Conservation (phyloP, 2,113 vertebrate genomes). For the Crotophaga sulcirostris region DNA sequence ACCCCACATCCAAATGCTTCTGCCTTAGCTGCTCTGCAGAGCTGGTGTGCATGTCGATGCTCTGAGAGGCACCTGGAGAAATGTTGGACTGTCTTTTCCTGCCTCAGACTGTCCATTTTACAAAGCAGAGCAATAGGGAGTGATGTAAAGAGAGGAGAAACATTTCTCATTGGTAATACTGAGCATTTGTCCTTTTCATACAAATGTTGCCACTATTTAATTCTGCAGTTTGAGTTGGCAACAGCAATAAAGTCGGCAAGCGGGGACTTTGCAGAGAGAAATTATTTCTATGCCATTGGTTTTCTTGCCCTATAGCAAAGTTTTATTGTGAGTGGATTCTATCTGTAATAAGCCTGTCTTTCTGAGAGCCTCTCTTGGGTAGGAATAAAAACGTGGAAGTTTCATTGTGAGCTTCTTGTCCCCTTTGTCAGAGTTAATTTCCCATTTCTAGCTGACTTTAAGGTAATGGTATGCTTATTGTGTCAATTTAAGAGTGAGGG, state of each 20-base stretch:
- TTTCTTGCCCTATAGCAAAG: constrained; percentile 51
- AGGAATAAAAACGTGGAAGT: background rate
- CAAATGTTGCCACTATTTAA: background rate
- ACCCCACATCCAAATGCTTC: background rate
- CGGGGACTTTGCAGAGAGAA: constrained; percentile 11
- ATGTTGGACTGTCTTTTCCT: background rate
- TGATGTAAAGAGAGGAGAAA: background rate
- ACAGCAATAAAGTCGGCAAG: constrained; percentile 19
- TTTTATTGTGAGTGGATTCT: background rate
- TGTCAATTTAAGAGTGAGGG: background rate
- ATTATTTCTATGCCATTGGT: background rate
- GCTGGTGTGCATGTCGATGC: background rate
- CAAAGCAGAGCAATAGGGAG: background rate
- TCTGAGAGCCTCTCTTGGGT: background rate
- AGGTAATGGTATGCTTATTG: background rate
- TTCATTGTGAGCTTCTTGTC: background rate
- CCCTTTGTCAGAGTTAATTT: constrained; percentile 16
- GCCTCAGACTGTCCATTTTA: background rate
- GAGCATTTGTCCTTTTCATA: background rate
- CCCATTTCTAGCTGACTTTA: background rate
- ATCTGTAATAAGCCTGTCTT: constrained; percentile 1
- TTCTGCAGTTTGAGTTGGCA: constrained; percentile 6
- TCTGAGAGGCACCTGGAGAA: background rate
- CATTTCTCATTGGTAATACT: background rate
- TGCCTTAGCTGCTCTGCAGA: background rate